Evolutionary conservation across 2,888 invertebrate species (phyloP).

Genomic region (Trilocha varians): DNA sequence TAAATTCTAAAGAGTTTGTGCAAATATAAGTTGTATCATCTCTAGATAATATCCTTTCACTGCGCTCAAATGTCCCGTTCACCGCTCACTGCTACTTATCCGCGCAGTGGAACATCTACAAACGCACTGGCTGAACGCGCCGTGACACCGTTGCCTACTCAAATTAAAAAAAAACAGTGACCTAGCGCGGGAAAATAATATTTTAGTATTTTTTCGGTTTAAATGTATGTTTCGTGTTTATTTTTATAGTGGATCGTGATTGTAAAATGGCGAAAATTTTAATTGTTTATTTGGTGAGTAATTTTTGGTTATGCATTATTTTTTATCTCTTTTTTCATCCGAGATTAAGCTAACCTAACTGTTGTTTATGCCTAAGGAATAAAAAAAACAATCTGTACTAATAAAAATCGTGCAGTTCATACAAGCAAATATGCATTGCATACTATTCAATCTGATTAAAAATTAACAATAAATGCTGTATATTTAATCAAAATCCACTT

Average conservation of each 20-base stretch:
- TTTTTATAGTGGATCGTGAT: conserved; percentile 21
- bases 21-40: conserved; percentile 15
- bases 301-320: too few species aligned
- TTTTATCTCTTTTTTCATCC: too few species aligned
- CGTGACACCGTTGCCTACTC: conserved; percentile 14
- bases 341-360: too few species aligned
- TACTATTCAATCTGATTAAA: too few species aligned
- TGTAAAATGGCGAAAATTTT: conserved; percentile 27
- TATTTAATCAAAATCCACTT: too few species aligned
- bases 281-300: conserved; percentile 36
- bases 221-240: conserved; percentile 6
- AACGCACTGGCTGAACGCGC: conserved; percentile 24
- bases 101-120: conserved; percentile 21
- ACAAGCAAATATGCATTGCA: too few species aligned
- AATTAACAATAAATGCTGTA: too few species aligned
- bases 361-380: too few species aligned
- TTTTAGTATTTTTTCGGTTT: neutral
- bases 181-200: conserved; percentile 16
- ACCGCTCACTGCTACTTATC: conserved; percentile 27
- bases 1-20: neutral
- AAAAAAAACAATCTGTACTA: too few species aligned
- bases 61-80: conserved; percentile 37
- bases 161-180: conserved; percentile 12
- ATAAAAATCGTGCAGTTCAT: too few species aligned
- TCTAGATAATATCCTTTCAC: conserved; percentile 40